These are phyloP conservation scores for Antennarius striatus DNA, from an alignment of 2,113 vertebrate species.

Conservation along the genomic window DNA sequence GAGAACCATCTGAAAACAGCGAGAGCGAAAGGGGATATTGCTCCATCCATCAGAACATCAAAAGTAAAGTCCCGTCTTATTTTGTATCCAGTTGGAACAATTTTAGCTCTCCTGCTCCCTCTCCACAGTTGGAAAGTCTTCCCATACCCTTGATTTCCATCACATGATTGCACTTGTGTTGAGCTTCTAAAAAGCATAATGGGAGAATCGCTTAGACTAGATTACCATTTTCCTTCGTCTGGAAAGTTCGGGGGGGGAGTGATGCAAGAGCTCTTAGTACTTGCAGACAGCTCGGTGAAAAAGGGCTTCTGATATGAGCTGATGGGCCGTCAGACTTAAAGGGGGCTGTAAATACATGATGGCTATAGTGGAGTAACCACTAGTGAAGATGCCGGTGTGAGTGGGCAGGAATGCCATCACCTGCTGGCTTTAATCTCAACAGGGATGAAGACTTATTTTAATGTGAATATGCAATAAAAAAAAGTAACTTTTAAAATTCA, in stretches of 20 bases:
- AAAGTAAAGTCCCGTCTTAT: constrained; percentile 25
- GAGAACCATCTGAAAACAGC: constrained; percentile 6
- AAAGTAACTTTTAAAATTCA: too few relatives aligned
- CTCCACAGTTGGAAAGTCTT: constrained; percentile 30
- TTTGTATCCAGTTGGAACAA: constrained; percentile 35
- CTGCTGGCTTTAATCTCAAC: constrained; percentile 51
- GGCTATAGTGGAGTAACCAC: constrained; percentile 27
- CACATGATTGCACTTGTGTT: constrained; percentile 44
- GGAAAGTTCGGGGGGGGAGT: constrained; percentile 18
- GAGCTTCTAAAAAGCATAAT: constrained; percentile 52
- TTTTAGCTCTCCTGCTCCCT: constrained; percentile 35
- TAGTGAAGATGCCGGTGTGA: constrained; percentile 10
- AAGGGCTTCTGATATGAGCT: constrained; percentile 39
- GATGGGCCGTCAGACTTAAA: constrained; percentile 46
- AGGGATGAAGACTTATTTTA: constrained; percentile 7
- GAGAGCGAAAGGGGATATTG: not conserved
- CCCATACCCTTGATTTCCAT: constrained; percentile 36
- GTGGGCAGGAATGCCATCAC: not conserved
- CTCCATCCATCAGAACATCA: constrained; percentile 29
- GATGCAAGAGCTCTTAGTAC: constrained; percentile 40
- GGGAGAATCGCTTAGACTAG: constrained; percentile 40
- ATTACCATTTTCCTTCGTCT: constrained; percentile 28
- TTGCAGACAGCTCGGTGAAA: not conserved
- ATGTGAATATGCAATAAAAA: constrained; percentile 45
- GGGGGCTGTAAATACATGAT: constrained; percentile 14